Evolutionary conservation across 2,113 vertebrate genomes (phyloP), one percentile per base, ranked within the genome.

Genomic region (Xyrauchen texanus): DNA sequence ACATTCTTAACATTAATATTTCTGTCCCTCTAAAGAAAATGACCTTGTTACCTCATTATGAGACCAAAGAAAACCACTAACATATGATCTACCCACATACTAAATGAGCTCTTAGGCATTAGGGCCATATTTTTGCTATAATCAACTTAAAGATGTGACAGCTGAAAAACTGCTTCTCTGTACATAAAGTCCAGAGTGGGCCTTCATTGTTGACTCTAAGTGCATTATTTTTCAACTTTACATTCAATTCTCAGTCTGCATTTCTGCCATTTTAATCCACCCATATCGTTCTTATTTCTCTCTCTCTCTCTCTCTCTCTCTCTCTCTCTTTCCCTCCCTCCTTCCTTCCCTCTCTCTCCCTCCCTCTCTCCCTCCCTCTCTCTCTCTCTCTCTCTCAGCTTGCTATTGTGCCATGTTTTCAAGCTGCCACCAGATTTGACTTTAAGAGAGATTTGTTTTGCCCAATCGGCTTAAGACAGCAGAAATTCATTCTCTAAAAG

Each of bases 381-480:
- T 3, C 21, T 34, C 21, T 3, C 21, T 34, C 21, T 3, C 21
- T 34, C 21, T 3, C 21, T 68, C 12, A 15, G 81, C 86, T 84
- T 63, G 67, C 83, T 72, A 78, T 79, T 69, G 79, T 87, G 69
- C 77, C 78, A 58, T 58, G 76, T 82, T 90, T 80, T 75, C 81
- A 69, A 9, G 74, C 45, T 86, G 86, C 88, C 88, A 88, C 87
- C 76, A 66, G 77, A 76, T 85, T 80, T 87, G 87, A 90, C 90
- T 88, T 87, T 88, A 91, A 90, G 86, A 88, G 85, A 90, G 90
- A 90, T 90, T 88, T 90, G 91, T 92, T 91, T 91, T 88, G 85
- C 86, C 89, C 90, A 91, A 92, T 92, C 91, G 88, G 90, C 90
- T 93, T 92, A 92, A 91, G 89, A 91, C 90, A 91, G 91, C 88